phyloP scores from a whole-genome alignment of 2,113 vertebrate species.

The Nycticryphes semicollaris region DNA sequence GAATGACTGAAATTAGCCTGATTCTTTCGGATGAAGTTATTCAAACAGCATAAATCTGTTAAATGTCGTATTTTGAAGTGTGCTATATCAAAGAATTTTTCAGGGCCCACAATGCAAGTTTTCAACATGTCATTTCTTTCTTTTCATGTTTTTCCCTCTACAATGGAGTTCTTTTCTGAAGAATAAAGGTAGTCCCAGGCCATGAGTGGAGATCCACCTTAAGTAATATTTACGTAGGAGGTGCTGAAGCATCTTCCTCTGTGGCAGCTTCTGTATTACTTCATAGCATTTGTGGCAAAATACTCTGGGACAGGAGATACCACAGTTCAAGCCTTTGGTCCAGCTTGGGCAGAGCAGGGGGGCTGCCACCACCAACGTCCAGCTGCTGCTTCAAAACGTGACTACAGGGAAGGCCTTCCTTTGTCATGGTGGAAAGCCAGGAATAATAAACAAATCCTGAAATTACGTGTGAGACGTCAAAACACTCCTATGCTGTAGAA shows the following conservation, averaged over 20 bases:
- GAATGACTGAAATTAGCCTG: not conserved
- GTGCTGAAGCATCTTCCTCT: not conserved
- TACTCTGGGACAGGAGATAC: not conserved
- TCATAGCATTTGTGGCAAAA: not conserved
- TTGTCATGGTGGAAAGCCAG: not conserved
- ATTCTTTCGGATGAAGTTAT: not conserved
- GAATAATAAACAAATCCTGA: not conserved
- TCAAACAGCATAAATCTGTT: not conserved
- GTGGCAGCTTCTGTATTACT: not conserved
- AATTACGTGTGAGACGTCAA: not conserved
- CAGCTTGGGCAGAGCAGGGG: not conserved
- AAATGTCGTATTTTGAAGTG: not conserved
- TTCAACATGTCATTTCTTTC: not conserved
- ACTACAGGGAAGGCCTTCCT: not conserved
- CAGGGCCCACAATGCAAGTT: not conserved
- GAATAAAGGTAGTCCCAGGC: not conserved
- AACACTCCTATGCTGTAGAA: not conserved
- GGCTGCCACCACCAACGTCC: not conserved
- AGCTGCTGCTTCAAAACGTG: not conserved
- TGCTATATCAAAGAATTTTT: not conserved
- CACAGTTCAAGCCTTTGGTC: not conserved
- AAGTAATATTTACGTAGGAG: not conserved
- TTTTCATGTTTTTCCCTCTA: not conserved
- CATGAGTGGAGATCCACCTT: not conserved
- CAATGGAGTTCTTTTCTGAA: not conserved